Base-by-base conservation (phyloP, 2,113 vertebrate species). In the Herpetotheres cachinnans region DNA sequence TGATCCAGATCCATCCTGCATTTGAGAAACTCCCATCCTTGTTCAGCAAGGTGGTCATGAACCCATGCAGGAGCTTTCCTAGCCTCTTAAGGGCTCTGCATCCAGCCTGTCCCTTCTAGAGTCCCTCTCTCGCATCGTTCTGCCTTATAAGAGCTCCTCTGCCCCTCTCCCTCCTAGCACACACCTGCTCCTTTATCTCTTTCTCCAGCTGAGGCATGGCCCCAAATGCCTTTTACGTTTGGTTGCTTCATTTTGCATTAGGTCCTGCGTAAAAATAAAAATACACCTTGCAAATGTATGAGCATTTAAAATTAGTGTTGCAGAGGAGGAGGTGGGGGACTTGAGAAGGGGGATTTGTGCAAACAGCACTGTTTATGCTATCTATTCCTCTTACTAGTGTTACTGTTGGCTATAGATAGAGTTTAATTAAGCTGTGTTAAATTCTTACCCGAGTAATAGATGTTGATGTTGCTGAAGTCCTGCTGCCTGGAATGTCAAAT, bases 361-460 rank as follows among this genome's bases (percentile, higher is more conserved):
- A 88, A 91, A 86, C 62, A 86, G 11, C 61, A 63, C 94, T 97
- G 91, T 95, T 96, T 92, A 69, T 96, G 78, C 58, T 92, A 69
- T 74, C 89, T 67, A 7, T 91, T 95, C 66, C 91, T 95, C 95
- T 97, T 97, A 77, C 96, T 97, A 95, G 71, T 94, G 93, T 98
- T 98, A 97, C 97, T 92, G 86, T 59, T 86, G 73, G 88, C 95
- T 98, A 97, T 97, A 97, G 95, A 98, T 98, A 98, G 97, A 63
- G 67, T 92, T 97, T 97, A 95, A 97, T 97, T 97, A 97, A 97
- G 78, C 91, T 78, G 13, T 79, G 66, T 90, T 96, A 95, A 95
- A 95, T 97, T 80, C 80, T 86, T 93, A 5, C 71, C 71, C 85
- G 72, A 85, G 94, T 95, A 94, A 94, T 89, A 93, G 92, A 78